phyloP scores from a whole-genome alignment of 2,113 vertebrate genomes.

The Oncorhynchus gorbuscha region DNA sequence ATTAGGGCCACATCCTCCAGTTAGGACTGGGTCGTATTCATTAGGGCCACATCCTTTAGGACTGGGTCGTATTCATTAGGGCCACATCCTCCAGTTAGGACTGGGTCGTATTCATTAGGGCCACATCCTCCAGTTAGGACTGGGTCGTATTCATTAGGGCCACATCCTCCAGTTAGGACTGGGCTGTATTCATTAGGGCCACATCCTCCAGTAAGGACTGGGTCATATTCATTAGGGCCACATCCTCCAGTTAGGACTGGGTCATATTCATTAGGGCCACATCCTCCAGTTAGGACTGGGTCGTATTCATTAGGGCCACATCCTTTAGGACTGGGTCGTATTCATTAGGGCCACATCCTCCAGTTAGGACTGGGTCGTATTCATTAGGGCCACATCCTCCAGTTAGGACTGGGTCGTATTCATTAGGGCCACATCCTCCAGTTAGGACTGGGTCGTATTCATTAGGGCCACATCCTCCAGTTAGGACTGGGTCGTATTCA shows the following conservation, averaged over 20 bases:
- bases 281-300: background rate
- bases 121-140: conserved; percentile 67
- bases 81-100: conserved; percentile 41
- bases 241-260: conserved; percentile 65
- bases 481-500: conserved; percentile 34
- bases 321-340: conserved; percentile 33
- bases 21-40: conserved; percentile 33
- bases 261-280: background rate
- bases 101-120: background rate
- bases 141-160: background rate
- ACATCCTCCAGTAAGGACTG: conserved; percentile 65
- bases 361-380: conserved; percentile 45
- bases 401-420: conserved; percentile 39
- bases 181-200: conserved; percentile 17
- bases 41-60: conserved; percentile 64
- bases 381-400: conserved; percentile 61
- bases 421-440: background rate
- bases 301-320: too few relatives aligned
- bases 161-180: conserved; percentile 35
- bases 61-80: background rate
- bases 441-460: conserved; percentile 38
- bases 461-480: conserved; percentile 62
- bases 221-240: conserved; percentile 22
- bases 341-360: conserved; percentile 58
- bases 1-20: conserved; percentile 62